Conservation (phyloP, 1,140 invertebrate genomes). For the Andricus grossulariae region DNA sequence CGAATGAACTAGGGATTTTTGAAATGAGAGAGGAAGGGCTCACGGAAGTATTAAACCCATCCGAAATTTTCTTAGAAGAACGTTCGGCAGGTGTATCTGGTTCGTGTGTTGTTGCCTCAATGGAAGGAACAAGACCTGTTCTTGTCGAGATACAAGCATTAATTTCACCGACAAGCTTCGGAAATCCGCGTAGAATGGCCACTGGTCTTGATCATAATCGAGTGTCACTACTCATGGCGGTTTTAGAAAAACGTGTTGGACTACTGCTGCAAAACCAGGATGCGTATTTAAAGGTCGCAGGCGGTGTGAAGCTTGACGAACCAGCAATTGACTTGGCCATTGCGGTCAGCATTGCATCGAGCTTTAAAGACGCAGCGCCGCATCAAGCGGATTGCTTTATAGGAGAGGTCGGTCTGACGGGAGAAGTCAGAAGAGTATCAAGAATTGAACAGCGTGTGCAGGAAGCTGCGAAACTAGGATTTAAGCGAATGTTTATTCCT, state of each 20-base stretch:
- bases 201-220: conserved; percentile 38
- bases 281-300: conserved; percentile 37
- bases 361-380: too few species aligned
- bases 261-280: conserved; percentile 35
- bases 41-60: conserved; percentile 33
- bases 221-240: conserved; percentile 37
- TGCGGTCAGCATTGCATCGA: too few species aligned
- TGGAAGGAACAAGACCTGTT: conserved; percentile 38
- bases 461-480: too few species aligned
- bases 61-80: conserved; percentile 33
- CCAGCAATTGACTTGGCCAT: too few species aligned
- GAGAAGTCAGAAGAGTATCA: too few species aligned
- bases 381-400: too few species aligned
- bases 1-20: conserved; percentile 42
- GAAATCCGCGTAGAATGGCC: conserved; percentile 36
- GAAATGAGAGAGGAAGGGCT: conserved; percentile 39
- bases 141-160: conserved; percentile 40
- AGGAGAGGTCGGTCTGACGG: too few species aligned
- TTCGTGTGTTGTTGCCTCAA: conserved; percentile 27
- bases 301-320: too few species aligned
- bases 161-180: conserved; percentile 31
- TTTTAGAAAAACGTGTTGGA: conserved; percentile 34
- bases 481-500: too few species aligned
- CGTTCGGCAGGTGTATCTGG: conserved; percentile 35
- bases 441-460: too few species aligned